phyloP scores from a whole-genome alignment of 2,113 vertebrate genomes.

The Polypterus senegalus region DNA sequence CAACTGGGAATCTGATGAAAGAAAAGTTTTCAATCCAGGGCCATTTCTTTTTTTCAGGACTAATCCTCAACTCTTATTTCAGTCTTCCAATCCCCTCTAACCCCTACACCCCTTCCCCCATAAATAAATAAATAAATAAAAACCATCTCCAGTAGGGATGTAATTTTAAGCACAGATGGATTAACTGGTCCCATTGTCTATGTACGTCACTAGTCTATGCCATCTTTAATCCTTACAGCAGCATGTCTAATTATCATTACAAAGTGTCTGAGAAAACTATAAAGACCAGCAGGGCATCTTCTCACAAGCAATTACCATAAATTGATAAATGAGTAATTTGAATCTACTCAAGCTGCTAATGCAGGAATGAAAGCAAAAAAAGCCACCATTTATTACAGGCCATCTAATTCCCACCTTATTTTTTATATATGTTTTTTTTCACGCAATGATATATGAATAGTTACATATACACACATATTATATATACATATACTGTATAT shows the following conservation, averaged over 20 bases:
- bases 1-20: constrained; percentile 72
- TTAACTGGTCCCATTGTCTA: constrained; percentile 73
- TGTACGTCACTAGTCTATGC: constrained; percentile 54
- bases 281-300: constrained; percentile 75
- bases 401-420: no score
- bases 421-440: neutral
- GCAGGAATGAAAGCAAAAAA: constrained; percentile 36
- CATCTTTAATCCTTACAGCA: constrained; percentile 65
- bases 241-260: constrained; percentile 81
- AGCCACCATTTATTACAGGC: no score
- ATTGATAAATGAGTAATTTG: constrained; percentile 79
- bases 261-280: constrained; percentile 68
- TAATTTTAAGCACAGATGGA: constrained; percentile 77
- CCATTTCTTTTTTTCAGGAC: constrained; percentile 52
- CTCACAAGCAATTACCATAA: constrained; percentile 83
- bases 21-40: constrained; percentile 60
- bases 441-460: constrained; percentile 14
- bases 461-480: neutral
- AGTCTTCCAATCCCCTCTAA: constrained; percentile 19
- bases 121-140: neutral
- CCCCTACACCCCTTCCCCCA: neutral
- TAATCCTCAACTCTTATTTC: constrained; percentile 55
- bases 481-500: no score
- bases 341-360: constrained; percentile 51
- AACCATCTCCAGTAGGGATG: constrained; percentile 62